Conservation (phyloP, 2,113 vertebrate species). For the Colinus virginianus region DNA sequence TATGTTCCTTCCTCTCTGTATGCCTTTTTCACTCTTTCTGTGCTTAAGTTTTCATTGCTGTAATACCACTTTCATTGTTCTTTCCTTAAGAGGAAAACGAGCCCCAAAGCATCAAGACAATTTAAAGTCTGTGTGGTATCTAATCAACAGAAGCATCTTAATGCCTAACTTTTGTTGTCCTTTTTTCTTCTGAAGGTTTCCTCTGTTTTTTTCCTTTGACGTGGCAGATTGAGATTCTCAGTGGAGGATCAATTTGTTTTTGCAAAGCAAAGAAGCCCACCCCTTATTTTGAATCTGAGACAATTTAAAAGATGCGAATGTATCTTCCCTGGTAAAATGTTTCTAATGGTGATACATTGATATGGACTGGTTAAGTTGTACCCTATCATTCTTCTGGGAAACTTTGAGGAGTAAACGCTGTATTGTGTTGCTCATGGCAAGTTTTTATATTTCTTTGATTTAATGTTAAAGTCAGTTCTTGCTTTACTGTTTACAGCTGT, state of each 20-base stretch:
- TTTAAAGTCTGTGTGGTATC: not conserved
- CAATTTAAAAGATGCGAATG: not conserved
- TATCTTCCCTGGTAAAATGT: not conserved
- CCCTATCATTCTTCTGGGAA: not conserved
- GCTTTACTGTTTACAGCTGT: slow-evolving; percentile 47
- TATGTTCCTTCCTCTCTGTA: not conserved
- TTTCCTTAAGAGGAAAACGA: not conserved
- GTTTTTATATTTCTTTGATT: slow-evolving; percentile 26
- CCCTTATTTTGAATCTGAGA: not conserved
- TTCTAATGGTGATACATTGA: not conserved
- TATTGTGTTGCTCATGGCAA: not conserved
- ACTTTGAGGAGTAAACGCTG: not conserved
- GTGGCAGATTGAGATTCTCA: not conserved
- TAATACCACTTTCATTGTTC: not conserved
- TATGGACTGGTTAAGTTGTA: not conserved
- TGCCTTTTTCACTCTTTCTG: not conserved
- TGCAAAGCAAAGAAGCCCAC: not conserved
- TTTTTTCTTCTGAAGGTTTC: not conserved
- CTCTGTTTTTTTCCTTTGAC: not conserved
- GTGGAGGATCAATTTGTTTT: not conserved
- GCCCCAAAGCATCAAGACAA: not conserved
- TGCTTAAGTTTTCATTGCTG: not conserved
- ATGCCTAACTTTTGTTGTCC: not conserved
- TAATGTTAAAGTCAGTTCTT: slow-evolving; percentile 19
- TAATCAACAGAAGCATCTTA: not conserved